A percentile compares a stretch with the other conserved stretches of the same genome.
Conservation (phyloP, 2,888 invertebrate species). For the Calliopum simillimum region DNA sequence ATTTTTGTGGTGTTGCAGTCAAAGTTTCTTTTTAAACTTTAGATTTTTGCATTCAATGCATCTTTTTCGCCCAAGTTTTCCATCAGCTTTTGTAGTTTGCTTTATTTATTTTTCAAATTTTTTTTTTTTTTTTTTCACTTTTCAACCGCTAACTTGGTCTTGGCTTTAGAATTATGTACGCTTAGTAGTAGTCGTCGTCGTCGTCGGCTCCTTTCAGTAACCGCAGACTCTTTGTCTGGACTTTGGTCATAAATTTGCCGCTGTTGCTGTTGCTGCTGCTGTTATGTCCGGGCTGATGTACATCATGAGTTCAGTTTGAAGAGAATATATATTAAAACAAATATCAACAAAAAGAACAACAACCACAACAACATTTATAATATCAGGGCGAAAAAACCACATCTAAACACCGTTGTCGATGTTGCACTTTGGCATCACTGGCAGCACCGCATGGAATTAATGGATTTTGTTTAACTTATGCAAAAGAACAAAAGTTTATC, state of each 20-base stretch:
- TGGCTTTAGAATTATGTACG: slow-evolving; percentile 21
- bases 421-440: slow-evolving; percentile 20
- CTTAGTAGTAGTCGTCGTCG: too few species aligned
- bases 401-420: slow-evolving; percentile 47
- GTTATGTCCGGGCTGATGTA: slow-evolving; percentile 43
- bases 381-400: slow-evolving; percentile 52
- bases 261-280: slow-evolving; percentile 50
- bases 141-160: slow-evolving; percentile 22
- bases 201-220: slow-evolving; percentile 27
- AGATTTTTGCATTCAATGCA: slow-evolving; percentile 12
- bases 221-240: slow-evolving; percentile 52
- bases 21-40: slow-evolving; percentile 3
- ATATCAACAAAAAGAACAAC: slow-evolving; percentile 25
- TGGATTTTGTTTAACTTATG: slow-evolving; percentile 47
- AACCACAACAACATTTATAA: slow-evolving; percentile 2
- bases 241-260: slow-evolving; percentile 61
- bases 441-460: slow-evolving; percentile 60
- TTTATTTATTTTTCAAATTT: slow-evolving; percentile 20
- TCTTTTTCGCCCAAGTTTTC: slow-evolving; percentile 10
- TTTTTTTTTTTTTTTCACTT: not conserved
- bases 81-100: slow-evolving; percentile 29
- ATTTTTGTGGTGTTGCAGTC: not conserved
- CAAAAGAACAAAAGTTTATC: not conserved
- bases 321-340: slow-evolving; percentile 48
- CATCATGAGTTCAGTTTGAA: slow-evolving; percentile 31